Conservation (phyloP, 2,888 invertebrate species). For the Euplexia lucipara region DNA sequence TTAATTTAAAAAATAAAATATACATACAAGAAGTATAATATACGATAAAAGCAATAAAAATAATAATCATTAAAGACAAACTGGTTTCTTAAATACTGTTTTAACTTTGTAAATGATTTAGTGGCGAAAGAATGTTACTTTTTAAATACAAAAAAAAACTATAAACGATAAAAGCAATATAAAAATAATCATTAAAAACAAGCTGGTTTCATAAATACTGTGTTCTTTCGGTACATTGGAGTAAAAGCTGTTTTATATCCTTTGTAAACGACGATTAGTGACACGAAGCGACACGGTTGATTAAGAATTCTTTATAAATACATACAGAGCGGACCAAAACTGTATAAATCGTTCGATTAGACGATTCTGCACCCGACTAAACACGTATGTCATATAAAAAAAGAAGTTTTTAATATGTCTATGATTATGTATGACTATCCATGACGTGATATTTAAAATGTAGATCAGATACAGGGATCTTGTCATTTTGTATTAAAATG, state of each 20-base stretch:
- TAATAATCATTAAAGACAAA: conserved; percentile 58
- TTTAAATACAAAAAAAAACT: no score
- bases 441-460: no score
- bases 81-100: conserved; percentile 78
- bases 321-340: neutral
- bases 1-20: conserved; percentile 62
- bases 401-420: no score
- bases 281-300: conserved; percentile 54
- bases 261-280: conserved; percentile 27
- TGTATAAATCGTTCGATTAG: no score
- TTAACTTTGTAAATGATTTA: conserved; percentile 50
- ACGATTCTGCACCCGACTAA: no score
- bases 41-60: conserved; percentile 39
- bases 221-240: conserved; percentile 69
- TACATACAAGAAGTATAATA: conserved; percentile 46
- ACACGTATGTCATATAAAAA: no score
- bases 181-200: conserved; percentile 57
- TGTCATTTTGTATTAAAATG: no score
- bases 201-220: conserved; percentile 77
- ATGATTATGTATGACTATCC: no score
- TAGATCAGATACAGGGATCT: no score
- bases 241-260: conserved; percentile 46
- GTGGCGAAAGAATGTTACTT: conserved; percentile 51
- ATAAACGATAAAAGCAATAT: neutral
- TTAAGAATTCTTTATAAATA: neutral